These are phyloP conservation scores for Diachrysia chrysitis DNA, from an alignment of 2,888 invertebrate species.

Conservation along the genomic window DNA sequence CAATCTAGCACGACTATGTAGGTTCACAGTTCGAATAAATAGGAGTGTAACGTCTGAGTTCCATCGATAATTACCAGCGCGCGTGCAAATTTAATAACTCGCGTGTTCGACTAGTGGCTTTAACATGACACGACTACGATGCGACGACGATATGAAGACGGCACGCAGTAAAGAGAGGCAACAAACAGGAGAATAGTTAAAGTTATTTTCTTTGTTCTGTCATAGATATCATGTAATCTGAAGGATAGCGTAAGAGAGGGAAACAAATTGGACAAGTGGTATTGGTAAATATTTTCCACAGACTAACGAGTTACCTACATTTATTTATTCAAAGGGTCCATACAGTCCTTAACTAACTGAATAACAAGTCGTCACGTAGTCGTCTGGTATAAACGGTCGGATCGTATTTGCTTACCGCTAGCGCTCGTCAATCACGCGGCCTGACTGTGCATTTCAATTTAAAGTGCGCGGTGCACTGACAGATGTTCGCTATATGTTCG, in stretches of 20 bases:
- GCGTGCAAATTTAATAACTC: slow-evolving; percentile 87
- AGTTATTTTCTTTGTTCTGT: too few relatives aligned
- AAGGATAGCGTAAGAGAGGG: too few relatives aligned
- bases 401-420: slow-evolving; percentile 85
- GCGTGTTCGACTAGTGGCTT: slow-evolving; percentile 65
- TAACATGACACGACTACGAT: slow-evolving; percentile 57
- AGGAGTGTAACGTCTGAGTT: slow-evolving; percentile 62
- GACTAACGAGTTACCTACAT: background rate
- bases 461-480: slow-evolving; percentile 64
- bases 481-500: slow-evolving; percentile 32
- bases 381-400: slow-evolving; percentile 71
- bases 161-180: too few relatives aligned
- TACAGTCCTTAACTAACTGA: slow-evolving; percentile 34
- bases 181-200: too few relatives aligned
- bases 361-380: slow-evolving; percentile 50
- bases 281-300: too few relatives aligned
- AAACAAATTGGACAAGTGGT: too few relatives aligned
- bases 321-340: slow-evolving; percentile 5
- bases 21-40: slow-evolving; percentile 71
- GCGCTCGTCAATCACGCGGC: slow-evolving; percentile 87
- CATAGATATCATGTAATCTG: too few relatives aligned
- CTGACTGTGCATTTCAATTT: slow-evolving; percentile 88
- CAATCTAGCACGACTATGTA: background rate
- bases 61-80: slow-evolving; percentile 84
- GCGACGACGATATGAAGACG: background rate